Evolutionary conservation across 2,888 invertebrate species (phyloP), one percentile per base, ranked within the genome.

Genomic region (Lasius fuliginosus): DNA sequence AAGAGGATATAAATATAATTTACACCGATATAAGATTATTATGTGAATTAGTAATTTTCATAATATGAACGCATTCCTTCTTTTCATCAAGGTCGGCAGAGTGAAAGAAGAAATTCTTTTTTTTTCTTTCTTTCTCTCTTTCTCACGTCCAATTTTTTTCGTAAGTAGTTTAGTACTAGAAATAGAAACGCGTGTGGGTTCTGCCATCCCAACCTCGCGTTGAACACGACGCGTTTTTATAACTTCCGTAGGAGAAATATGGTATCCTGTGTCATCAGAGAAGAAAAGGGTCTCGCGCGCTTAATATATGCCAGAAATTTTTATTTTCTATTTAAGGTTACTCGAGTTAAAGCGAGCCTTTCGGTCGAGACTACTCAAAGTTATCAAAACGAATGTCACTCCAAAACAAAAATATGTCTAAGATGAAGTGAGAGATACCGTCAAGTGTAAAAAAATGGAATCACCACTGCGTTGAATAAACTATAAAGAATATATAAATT

Each of bases 191-290:
- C 18, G 68, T 60, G 46, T 79, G 79, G 73, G 79, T 46, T 27
- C 73, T 46, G 56, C 77, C 23, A 71, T 58, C 23, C 42, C 60
- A 73, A 81, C 73, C 46, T 56, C 68, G 49, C 49, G 83, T 71
- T n/a, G 33, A 76, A 67, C 81, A 68, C 84, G 67, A 71, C 73
- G 73, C 81, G 83, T 87, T 90, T 88, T 89, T 85, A 84, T 64
- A 90, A 81, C 76, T 82, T 87, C 86, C 86, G 85, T 40, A 69
- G 71, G 76, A 84, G 90, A 91, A 91, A 91, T 89, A 90, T 89
- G 87, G 90, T 90, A 90, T 90, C 91, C 91, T 89, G 89, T 83
- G 77, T 62, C 58, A 62, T 77, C 53, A 11, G 74, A 74, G 60
- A 76, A 83, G 36, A 82, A 84, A 69, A 85, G 85, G 84, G 85